Evolutionary conservation across 1,140 invertebrate species (phyloP), one percentile per base, ranked within the genome.

Genomic region (Bilobella aurantiaca): DNA sequence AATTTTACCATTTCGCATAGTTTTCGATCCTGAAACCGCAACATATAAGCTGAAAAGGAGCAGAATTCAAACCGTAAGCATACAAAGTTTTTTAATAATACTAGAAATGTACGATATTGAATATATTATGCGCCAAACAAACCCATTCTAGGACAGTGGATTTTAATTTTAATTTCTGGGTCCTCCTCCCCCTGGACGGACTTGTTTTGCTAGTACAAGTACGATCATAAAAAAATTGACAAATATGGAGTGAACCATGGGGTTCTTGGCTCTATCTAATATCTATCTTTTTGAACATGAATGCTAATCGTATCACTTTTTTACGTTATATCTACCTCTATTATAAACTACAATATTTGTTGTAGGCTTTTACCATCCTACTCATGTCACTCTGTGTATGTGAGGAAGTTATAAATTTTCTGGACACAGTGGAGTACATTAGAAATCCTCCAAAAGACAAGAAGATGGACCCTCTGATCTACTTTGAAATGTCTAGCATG

Each of bases 1-100:
- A 3, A 46, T 62, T 25, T 14, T 62, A 8, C 59, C 59, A 28
- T 62, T 62, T 42, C 59, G 59, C 3, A 16, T 62, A 12, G 37
- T 30, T 30, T 62, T 62, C 23, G 37, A 62, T 46, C 21, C 18
- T 12, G 32, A 12, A 21, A 12, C 12, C 8, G 32, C 18, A 30
- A 25, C 3, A 18, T 62, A 62, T 46, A 12, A 27, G 18, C 8
- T 62, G 18, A 5, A 42, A n/a, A 37, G 29, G 3, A 3, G 46
- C 27, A 18, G 12, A 3, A 18, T 27, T 14, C 59, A 62, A 27
- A 62, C 18, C 18, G 59, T 62, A 62, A 62, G 34, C 12, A 5
- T 23, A 37, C 23, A 5, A 14, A 53, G 14, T 53, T 42, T 42
- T 42, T 42, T 42, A 12, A 12, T 42, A 42, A 12, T 42, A 12